Conservation (phyloP, 2,888 invertebrate genomes). For the Meloe dianella region DNA sequence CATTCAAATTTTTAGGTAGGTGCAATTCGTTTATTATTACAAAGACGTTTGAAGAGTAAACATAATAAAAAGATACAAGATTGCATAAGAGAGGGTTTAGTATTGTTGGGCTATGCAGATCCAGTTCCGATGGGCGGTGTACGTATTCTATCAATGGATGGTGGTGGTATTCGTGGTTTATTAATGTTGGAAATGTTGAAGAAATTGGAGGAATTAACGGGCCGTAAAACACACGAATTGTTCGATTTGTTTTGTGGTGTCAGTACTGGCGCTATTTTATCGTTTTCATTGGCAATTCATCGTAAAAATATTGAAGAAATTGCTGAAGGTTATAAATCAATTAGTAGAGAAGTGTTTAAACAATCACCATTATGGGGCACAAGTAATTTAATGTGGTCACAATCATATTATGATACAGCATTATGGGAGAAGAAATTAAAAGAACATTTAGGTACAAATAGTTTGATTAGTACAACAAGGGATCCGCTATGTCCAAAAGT, state of each 20-base stretch:
- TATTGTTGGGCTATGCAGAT: constrained; percentile 73
- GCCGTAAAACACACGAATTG: constrained; percentile 71
- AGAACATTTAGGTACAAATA: constrained; percentile 67
- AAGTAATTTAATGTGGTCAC: constrained; percentile 77
- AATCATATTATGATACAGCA: constrained; percentile 85
- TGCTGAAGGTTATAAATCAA: constrained; percentile 64
- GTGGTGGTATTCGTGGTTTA: constrained; percentile 86
- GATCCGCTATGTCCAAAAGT: constrained; percentile 65
- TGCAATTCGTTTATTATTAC: constrained; percentile 68
- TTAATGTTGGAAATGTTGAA: constrained; percentile 81
- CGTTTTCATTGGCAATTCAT: constrained; percentile 67
- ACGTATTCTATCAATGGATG: constrained; percentile 82
- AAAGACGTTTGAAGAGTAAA: constrained; percentile 59
- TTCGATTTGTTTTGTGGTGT: constrained; percentile 89
- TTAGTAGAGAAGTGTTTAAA: constrained; percentile 70
- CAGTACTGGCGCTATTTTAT: constrained; percentile 82
- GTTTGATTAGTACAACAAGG: constrained; percentile 66
- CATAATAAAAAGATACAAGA: constrained; percentile 52
- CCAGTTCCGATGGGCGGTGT: constrained; percentile 76
- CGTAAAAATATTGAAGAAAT: constrained; percentile 66
- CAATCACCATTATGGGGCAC: constrained; percentile 71
- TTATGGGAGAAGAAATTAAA: constrained; percentile 80
- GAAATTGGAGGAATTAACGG: constrained; percentile 75
- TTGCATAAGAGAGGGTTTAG: constrained; percentile 62
- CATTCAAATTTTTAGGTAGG: constrained; percentile 63